Evolutionary conservation across 2,797 vertebrate species (phyloP), one percentile per base, ranked within the genome.

Genomic region (Gadopsis bispinosus): DNA sequence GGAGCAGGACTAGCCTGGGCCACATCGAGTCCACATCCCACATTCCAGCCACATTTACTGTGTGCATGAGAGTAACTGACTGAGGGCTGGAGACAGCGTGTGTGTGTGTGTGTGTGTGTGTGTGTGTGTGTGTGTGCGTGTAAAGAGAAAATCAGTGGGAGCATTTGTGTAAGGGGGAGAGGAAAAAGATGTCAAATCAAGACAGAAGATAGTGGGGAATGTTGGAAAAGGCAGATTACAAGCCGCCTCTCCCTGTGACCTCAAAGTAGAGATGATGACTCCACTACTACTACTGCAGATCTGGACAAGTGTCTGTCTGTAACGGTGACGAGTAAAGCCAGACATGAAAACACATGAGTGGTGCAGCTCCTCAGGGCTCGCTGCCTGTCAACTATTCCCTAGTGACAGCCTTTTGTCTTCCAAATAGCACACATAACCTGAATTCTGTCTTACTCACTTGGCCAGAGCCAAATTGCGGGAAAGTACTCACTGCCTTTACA

Each of bases 31-130:
- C 80, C 86, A 88, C 84, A 84, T 83, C 85, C 85, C 87, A 88
- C 93, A 92, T 94, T 93, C 90, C 91, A 88, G 80, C 61, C n/a
- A 50, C 84, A 70, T 84, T 91, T 85, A 87, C 56, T 70, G 71
- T 75, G 86, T 81, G 73, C 58, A 71, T 61, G 81, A 84, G 81
- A 83, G 85, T 54, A 29, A 73, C 75, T 68, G 77, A 62, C 9
- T 75, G 68, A 76, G 75, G 72, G 84, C 39, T 33, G 4, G 22
- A 77, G 63, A 62, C 20, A 10, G 19, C 33, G 9, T 19, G 8
- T 31, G n/a, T 61, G 58, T 19, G 63, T 31, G 55, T 4, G 69
- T 26, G 26, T 7, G 48, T 19, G 20, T 37, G 35, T 37, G 35
- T 37, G 35, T 37, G 35, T 37, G 35, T 9, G 37, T 35, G 51